These are phyloP conservation scores for Lates japonicus DNA, from an alignment of 2,797 vertebrate species.

Conservation along the genomic window DNA sequence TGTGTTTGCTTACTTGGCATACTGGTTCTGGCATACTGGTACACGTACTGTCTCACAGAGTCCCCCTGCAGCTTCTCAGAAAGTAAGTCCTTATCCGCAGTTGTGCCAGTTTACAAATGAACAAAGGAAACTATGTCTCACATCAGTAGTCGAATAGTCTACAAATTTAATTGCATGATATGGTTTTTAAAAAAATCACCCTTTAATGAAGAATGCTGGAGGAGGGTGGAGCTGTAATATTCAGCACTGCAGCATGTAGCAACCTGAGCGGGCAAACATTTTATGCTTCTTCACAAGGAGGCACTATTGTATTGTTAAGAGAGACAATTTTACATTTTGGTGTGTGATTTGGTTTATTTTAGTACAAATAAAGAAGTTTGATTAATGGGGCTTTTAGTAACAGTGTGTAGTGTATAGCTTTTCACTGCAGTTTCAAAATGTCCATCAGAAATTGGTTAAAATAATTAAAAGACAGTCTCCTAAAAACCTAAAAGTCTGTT, in stretches of 20 bases:
- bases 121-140: neutral
- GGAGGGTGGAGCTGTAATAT: constrained; percentile 17
- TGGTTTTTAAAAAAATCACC: neutral
- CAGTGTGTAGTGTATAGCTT: neutral
- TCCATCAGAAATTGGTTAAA: neutral
- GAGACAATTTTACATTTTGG: neutral
- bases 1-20: constrained; percentile 21
- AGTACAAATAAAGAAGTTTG: neutral
- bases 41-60: neutral
- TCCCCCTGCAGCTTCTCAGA: neutral
- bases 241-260: constrained; percentile 12
- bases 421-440: neutral
- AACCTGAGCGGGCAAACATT: constrained; percentile 6
- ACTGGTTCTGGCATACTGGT: neutral
- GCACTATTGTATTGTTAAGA: neutral
- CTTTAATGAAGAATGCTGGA: neutral
- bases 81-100: neutral
- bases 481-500: neutral
- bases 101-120: neutral
- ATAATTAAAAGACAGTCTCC: neutral
- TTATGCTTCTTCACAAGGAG: neutral
- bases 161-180: neutral
- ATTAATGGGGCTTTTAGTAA: neutral
- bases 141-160: neutral
- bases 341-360: neutral